Conservation (phyloP, 2,113 vertebrate species). For the Mus spicilegus region DNA sequence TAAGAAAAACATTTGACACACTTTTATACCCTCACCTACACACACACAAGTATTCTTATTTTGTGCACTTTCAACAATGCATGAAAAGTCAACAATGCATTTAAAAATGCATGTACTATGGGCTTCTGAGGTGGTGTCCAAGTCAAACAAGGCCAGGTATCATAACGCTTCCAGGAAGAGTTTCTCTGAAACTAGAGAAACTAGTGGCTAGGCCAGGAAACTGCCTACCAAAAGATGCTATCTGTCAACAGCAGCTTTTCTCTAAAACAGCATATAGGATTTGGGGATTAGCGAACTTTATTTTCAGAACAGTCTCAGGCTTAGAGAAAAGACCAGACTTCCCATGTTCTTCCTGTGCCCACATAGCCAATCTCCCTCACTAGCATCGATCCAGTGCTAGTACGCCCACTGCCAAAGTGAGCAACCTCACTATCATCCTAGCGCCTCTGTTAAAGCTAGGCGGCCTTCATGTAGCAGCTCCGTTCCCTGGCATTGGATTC, state of each 20-base stretch:
- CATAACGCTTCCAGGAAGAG: neutral
- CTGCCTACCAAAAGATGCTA: neutral
- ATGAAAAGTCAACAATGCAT: neutral
- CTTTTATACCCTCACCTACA: neutral
- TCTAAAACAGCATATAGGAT: neutral
- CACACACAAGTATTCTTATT: neutral
- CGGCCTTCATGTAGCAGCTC: neutral
- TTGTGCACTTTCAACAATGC: conserved; percentile 21
- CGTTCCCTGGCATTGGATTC: neutral
- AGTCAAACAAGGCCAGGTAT: conserved; percentile 36
- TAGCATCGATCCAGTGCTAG: neutral
- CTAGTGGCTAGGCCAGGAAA: neutral
- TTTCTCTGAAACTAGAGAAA: neutral
- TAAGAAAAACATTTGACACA: conserved; percentile 2
- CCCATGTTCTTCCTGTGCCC: no score
- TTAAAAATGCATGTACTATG: neutral
- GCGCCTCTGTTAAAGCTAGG: neutral
- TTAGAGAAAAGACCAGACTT: neutral
- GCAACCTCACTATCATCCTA: neutral
- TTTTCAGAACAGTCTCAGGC: neutral
- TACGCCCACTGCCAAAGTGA: no score
- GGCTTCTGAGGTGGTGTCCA: neutral
- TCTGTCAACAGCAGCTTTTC: neutral
- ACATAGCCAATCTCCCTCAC: neutral
- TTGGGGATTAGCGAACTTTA: neutral